These are phyloP conservation scores for Cosmia pyralina DNA, from an alignment of 2,888 invertebrate species.

Conservation along the genomic window DNA sequence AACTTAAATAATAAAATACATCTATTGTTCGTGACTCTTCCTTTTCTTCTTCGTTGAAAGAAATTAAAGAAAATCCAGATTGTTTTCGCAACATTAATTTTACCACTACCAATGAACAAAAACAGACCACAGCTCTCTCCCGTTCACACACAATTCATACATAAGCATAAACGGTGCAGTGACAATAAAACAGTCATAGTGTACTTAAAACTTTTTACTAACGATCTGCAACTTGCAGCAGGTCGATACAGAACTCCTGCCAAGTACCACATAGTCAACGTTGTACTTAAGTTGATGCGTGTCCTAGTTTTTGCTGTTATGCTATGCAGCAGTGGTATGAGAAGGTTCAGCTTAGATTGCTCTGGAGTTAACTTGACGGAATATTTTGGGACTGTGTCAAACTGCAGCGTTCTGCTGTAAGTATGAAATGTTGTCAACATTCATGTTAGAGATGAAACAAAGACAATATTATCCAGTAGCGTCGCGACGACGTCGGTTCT, in stretches of 20 bases:
- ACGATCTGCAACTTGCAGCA: constrained; percentile 51
- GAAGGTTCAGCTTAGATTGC: neutral
- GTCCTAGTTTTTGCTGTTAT: constrained; percentile 26
- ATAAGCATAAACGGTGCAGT: constrained; percentile 50
- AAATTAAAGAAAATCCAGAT: neutral
- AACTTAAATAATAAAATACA: no score
- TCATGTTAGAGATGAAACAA: constrained; percentile 6
- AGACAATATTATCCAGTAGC: neutral
- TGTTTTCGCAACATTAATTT: neutral
- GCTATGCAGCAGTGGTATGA: neutral
- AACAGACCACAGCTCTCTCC: neutral
- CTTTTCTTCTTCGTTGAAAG: no score
- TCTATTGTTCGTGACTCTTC: no score
- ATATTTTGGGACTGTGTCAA: constrained; percentile 32
- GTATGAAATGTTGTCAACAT: constrained; percentile 25
- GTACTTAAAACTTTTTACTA: constrained; percentile 63
- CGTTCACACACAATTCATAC: constrained; percentile 15
- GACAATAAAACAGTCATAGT: constrained; percentile 61
- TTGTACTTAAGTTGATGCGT: constrained; percentile 17
- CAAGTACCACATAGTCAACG: constrained; percentile 25
- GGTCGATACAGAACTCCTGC: constrained; percentile 45
- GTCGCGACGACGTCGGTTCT: neutral
- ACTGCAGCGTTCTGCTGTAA: neutral
- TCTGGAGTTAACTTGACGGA: neutral
- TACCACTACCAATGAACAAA: no score